Base-by-base conservation (phyloP, 64 coral and sea anemone species). In the Pocillopora verrucosa region DNA sequence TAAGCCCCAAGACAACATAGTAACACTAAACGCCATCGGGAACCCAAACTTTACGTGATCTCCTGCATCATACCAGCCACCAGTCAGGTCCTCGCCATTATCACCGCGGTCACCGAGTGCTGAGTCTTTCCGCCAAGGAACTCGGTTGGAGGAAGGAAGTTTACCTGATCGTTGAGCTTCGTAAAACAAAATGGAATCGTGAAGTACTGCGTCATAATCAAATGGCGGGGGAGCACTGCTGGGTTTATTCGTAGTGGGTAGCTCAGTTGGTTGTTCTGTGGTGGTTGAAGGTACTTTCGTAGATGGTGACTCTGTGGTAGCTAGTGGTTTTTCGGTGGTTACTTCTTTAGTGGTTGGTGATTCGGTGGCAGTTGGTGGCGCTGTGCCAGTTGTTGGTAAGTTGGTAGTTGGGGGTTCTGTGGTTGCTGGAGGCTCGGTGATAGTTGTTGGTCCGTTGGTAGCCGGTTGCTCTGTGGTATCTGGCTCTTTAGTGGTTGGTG, bases 1-100 rank as follows among this genome's bases (percentile, higher is more conserved):
- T 61, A 98, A 72, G 35, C 96, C 93, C 96, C 92, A 98, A 12
- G 85, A 89, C 83, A 94, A 38, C 45, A 98, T 62, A n/a, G 96
- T 98, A 16, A 68, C 86, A 34, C 70, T 85, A n/a, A 74, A 94
- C 56, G 92, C 93, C 93, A 94, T 98, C 35, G 93, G 93, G 78
- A 98, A 98, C 5, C 92, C 92, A 92, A 98, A 98, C 80, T 98
- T 98, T 58, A 98, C 96, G 59, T 89, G 94, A 84, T 98, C 96
- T 34, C 96, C 96, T 78, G 96, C 96, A 77, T 98, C 96, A 60
- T 98, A 98, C 96, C 96, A 98, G 26, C 96, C 96, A 61, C 96
- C 96, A 64, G 93, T 92, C 75, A 94, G 37, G 59, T 98, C 90
- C 70, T 98, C 92, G 11, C 93, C 90, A 30, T 89, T 90, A 5